Percentiles rank a stretch among this genome's conserved stretches.
These are phyloP conservation scores for Ceuthmochares aereus DNA, from an alignment of 2,113 vertebrate genomes.

Conservation along the genomic window DNA sequence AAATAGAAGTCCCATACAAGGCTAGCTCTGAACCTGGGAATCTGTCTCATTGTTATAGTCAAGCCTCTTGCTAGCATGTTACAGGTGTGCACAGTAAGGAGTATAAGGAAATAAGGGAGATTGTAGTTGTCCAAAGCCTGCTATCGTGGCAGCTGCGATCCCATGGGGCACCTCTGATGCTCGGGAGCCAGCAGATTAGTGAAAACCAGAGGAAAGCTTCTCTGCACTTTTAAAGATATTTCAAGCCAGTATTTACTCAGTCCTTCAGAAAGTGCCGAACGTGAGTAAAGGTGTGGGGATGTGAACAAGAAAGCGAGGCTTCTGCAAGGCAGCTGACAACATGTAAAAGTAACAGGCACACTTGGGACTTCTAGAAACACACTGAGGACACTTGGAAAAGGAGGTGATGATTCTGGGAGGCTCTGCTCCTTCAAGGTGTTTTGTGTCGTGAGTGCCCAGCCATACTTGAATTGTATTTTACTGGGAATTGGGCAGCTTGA, in stretches of 20 bases:
- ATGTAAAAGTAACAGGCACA: not conserved
- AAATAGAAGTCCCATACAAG: not conserved
- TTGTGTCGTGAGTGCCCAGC: not conserved
- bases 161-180: not conserved
- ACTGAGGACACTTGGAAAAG: not conserved
- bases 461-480: not conserved
- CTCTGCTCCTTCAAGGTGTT: not conserved
- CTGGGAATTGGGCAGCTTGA: not conserved
- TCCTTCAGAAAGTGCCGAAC: not conserved
- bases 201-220: not conserved
- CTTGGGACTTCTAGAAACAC: not conserved
- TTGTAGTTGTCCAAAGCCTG: not conserved
- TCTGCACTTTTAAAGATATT: not conserved
- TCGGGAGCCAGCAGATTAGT: not conserved
- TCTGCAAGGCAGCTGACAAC: not conserved
- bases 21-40: not conserved
- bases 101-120: not conserved
- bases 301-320: not conserved
- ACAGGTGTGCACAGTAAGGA: constrained; percentile 37
- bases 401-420: not conserved
- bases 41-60: not conserved
- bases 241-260: not conserved
- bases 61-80: constrained; percentile 44
- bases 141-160: not conserved
- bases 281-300: not conserved